Conservation (phyloP, 2,113 vertebrate genomes). For the Campylorhamphus procurvoides region DNA sequence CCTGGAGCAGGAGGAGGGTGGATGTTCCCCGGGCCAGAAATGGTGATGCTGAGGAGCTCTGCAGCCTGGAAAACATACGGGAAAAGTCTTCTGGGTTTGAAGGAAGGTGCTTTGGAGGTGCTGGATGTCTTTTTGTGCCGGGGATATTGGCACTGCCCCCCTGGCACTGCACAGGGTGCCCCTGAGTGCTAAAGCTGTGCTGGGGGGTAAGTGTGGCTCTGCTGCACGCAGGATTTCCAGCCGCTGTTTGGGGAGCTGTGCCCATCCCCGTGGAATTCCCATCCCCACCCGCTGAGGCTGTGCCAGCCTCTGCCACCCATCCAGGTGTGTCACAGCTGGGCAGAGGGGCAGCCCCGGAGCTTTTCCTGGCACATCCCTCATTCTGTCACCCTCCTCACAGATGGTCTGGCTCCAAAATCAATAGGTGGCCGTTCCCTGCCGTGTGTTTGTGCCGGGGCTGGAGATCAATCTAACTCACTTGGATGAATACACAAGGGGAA, state of each 20-base stretch:
- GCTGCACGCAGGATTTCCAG: neutral
- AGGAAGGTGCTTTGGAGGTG: neutral
- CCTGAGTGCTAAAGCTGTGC: neutral
- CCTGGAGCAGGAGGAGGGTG: neutral
- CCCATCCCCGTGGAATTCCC: neutral
- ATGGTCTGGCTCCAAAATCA: neutral
- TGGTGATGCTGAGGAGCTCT: neutral
- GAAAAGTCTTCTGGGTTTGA: neutral
- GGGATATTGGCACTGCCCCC: neutral
- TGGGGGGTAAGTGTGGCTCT: neutral
- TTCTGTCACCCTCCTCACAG: neutral
- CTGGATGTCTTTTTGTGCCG: neutral
- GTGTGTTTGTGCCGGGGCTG: constrained; percentile 44
- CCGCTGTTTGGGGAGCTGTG: neutral
- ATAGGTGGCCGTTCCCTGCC: neutral
- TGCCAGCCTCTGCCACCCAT: neutral
- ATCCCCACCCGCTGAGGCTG: neutral
- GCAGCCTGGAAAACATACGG: neutral
- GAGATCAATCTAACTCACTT: constrained; percentile 39
- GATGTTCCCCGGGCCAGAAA: neutral
- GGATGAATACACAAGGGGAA: constrained; percentile 33
- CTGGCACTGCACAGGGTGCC: neutral
- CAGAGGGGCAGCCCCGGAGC: neutral
- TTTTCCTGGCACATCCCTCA: neutral
- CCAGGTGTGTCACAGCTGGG: rapidly evolving